Conservation (phyloP, 2,113 vertebrate species). For the Anguilla rostrata region DNA sequence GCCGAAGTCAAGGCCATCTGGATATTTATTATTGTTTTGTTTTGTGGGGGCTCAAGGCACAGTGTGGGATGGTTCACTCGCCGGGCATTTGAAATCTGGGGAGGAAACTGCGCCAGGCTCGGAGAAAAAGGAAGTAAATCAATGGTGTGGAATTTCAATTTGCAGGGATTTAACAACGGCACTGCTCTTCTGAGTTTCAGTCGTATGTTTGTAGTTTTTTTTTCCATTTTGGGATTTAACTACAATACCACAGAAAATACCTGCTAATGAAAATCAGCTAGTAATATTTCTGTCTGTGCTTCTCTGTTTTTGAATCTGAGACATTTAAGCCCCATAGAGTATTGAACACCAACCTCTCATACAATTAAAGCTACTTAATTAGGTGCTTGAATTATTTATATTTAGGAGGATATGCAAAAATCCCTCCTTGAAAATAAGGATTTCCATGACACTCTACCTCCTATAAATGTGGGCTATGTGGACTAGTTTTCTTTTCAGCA, state of each 20-base stretch:
- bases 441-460: too few relatives aligned
- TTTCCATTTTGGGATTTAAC: background rate
- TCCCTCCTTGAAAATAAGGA: too few relatives aligned
- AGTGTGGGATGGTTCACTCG: background rate
- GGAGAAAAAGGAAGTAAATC: background rate
- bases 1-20: background rate
- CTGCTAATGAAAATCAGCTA: background rate
- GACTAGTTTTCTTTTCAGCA: too few relatives aligned
- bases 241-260: background rate
- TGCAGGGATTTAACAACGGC: background rate
- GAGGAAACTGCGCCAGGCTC: background rate
- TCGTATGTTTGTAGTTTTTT: background rate
- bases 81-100: background rate
- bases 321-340: background rate
- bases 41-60: background rate
- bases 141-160: background rate
- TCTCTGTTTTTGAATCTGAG: background rate
- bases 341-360: background rate
- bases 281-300: background rate
- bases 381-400: too few relatives aligned
- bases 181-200: background rate
- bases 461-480: too few relatives aligned
- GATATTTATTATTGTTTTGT: conserved; percentile 1
- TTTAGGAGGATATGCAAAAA: too few relatives aligned
- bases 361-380: background rate